Evolutionary conservation across 92 coral and sea anemone species (phyloP), one percentile per base, ranked within the genome.

Genomic region (Phenganax stokvisi): DNA sequence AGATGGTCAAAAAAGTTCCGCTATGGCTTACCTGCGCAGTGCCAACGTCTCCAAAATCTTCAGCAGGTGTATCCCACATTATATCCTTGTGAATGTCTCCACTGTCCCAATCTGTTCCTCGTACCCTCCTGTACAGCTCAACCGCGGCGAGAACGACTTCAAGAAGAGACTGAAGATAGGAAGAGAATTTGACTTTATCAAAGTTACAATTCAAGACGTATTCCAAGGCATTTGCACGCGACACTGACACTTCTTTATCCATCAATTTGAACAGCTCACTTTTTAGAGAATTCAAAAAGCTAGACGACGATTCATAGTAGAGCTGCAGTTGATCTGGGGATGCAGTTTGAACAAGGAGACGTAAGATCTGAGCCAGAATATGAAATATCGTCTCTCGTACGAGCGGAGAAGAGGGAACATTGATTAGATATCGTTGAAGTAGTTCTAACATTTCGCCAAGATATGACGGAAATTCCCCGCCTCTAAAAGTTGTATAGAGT

Each of bases 151-250:
- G 81, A 65, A 91, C 97, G 25, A 93, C 78, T 63, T 84, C 97
- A 16, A 91, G 84, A 85, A 93, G 85, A 8, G 98, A 91, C 86
- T 93, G 98, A 67, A 93, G 82, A 75, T 93, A 93, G 12, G 98
- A 93, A 16, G 93, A 77, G 67, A 93, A 91, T 87, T 93, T 90
- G 82, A 90, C 90, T 86, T 91, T 89, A 85, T 93, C 98, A 74
- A 93, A 93, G 81, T 93, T 88, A 76, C 98, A 92, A 54, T 90
- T 91, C 27, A 93, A 90, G 62, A 93, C 89, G 70, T 91, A 93
- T 55, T 91, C 96, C 79, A 93, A 81, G 31, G 98, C 98, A 51
- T 88, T 83, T 0, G 90, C 87, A 71, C 87, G 90, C 6, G 93
- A 87, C 30, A 84, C 86, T 15, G 98, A 93, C 6, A 93, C 91